Percentiles rank a stretch among this genome's conserved stretches.
Conservation (phyloP, 2,888 invertebrate species). For the Mythimna vitellina region DNA sequence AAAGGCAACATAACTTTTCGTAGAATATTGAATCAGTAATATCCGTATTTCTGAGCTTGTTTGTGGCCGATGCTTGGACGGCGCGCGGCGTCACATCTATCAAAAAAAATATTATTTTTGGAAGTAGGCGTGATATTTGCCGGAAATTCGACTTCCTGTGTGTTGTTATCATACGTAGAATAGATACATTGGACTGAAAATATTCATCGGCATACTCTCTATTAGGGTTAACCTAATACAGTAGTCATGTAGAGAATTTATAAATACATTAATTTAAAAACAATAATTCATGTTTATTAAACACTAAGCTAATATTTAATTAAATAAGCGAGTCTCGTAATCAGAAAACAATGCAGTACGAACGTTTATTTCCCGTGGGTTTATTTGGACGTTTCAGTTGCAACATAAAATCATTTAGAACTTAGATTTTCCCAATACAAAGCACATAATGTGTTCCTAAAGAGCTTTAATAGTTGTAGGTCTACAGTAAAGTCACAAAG, state of each 20-base stretch:
- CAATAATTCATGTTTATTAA: background rate
- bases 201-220: conserved; percentile 22
- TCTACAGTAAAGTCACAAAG: conserved; percentile 35
- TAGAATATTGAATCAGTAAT: conserved; percentile 76
- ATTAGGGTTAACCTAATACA: background rate
- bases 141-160: conserved; percentile 70
- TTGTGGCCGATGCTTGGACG: conserved; percentile 66
- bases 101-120: conserved; percentile 68
- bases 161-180: conserved; percentile 47
- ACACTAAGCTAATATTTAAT: conserved; percentile 33
- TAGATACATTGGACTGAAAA: conserved; percentile 28
- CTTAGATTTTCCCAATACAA: conserved; percentile 14
- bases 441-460: conserved; percentile 20
- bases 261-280: background rate
- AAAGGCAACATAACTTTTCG: conserved; percentile 72
- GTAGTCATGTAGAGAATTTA: background rate
- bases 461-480: conserved; percentile 33
- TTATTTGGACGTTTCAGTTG: conserved; percentile 36
- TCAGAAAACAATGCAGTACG: conserved; percentile 38
- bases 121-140: conserved; percentile 61
- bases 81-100: conserved; percentile 62
- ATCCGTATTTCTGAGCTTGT: conserved; percentile 72
- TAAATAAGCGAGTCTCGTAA: conserved; percentile 33
- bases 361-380: conserved; percentile 54
- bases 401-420: conserved; percentile 49